phyloP scores from a whole-genome alignment of 1,140 invertebrate genomes.

The Phthorimaea operculella region DNA sequence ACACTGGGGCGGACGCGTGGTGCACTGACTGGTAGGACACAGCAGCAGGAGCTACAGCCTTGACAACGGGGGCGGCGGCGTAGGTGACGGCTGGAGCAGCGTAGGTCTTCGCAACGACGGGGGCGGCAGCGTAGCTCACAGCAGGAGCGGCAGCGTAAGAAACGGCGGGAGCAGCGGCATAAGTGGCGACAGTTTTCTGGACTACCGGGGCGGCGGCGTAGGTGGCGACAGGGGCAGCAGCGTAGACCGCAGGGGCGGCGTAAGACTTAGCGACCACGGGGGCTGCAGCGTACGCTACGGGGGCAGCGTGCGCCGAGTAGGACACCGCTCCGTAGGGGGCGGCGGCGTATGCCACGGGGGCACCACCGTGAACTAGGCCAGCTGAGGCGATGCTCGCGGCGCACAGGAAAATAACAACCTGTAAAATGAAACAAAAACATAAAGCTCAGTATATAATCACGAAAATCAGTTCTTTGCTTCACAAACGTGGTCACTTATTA shows the following conservation, averaged over 20 bases:
- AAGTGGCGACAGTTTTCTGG: background rate
- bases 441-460: background rate
- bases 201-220: background rate
- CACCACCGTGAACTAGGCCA: constrained; percentile 8
- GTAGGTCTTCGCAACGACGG: background rate
- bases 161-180: constrained; percentile 2
- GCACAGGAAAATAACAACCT: constrained; percentile 14
- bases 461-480: too few species aligned
- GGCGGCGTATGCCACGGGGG: constrained; percentile 10
- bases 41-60: constrained; percentile 5
- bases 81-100: constrained; percentile 8
- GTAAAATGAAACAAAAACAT: constrained; percentile 4
- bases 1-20: background rate
- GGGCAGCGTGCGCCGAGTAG: constrained; percentile 11
- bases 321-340: constrained; percentile 7
- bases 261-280: constrained; percentile 1
- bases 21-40: constrained; percentile 1
- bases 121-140: constrained; percentile 21
- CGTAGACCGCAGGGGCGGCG: background rate
- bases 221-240: background rate
- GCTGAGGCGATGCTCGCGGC: constrained; percentile 15
- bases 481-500: too few species aligned
- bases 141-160: constrained; percentile 19
- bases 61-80: constrained; percentile 8
- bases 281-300: background rate